phyloP scores from a whole-genome alignment of 2,113 vertebrate species.

The Carassius carassius region DNA sequence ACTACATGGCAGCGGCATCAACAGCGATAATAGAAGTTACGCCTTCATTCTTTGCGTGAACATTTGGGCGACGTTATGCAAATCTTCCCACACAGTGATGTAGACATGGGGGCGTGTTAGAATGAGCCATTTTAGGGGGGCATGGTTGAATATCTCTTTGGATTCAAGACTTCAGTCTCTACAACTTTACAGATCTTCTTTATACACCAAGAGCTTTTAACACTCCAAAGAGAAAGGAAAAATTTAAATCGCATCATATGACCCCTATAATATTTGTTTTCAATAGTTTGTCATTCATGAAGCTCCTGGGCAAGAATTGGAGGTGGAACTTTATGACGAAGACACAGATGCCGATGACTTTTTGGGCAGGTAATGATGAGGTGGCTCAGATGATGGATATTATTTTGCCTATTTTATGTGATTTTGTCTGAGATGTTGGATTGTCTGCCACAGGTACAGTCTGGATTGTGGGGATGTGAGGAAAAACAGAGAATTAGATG shows the following conservation, averaged over 20 bases:
- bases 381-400: neutral
- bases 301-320: constrained; percentile 92
- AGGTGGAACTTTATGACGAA: constrained; percentile 90
- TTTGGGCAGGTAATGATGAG: constrained; percentile 85
- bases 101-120: too few species aligned
- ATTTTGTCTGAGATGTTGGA: constrained; percentile 11
- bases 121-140: too few species aligned
- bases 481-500: constrained; percentile 82
- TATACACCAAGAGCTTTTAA: too few species aligned
- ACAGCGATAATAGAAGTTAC: too few species aligned
- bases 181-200: too few species aligned
- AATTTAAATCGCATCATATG: neutral
- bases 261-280: constrained; percentile 8
- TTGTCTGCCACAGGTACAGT: constrained; percentile 74
- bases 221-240: too few species aligned
- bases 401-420: neutral
- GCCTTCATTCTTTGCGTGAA: too few species aligned
- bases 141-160: too few species aligned
- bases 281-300: constrained; percentile 91
- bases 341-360: constrained; percentile 94
- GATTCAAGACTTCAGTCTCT: too few species aligned
- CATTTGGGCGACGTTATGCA: too few species aligned
- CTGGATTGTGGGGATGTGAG: constrained; percentile 89
- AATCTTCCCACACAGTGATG: too few species aligned
- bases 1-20: too few species aligned